Base-by-base conservation (phyloP, 2,888 invertebrate genomes). In the Epirrhoe alternata region DNA sequence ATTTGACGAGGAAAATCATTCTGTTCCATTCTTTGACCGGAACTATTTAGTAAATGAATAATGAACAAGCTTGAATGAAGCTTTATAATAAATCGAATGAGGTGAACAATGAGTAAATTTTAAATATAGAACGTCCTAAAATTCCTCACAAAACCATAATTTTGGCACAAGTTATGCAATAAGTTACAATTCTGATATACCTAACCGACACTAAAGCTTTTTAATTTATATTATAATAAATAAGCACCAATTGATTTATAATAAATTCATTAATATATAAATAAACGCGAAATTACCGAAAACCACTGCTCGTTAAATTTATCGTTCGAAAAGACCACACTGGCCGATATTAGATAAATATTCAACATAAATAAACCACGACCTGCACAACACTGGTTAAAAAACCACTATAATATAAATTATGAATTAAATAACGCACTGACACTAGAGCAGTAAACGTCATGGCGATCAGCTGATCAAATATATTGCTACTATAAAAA, bases 401-500 rank as follows among this genome's bases (percentile, higher is more conserved):
- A 89, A 87, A 88, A 84, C 85, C 83, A 83, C 85, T 84, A 84
- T 86, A 87, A 86, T 91, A 92, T 92, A 92, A 91, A 92, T 92
- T 92, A 93, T 90, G 86, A 92, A 91, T 91, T 90, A 87, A 87
- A 89, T 87, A 86, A 89, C 90, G 87, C 86, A 87, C 85, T 66
- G 80, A 83, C 87, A 82, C 86, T 83, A 59, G 55, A 84, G 86
- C 87, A 87, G 86, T 92, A 91, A 92, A 92, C 90, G 93, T 92
- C 92, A 90, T 86, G 83, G 77, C 90, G 93, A 93, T 93, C 93
- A 93, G 92, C 93, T 93, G 93, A 92, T 92, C 92, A 92, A 92
- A 92, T 92, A 93, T 91, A 93, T 92, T 90, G 89, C 92, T 90
- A 89, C 92, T 92, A 92, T 92, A 93, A 93, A 93, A 92, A 93